Conservation (phyloP, 35 echinoderm and acorn worm species). For the Amphiura filiformis region DNA sequence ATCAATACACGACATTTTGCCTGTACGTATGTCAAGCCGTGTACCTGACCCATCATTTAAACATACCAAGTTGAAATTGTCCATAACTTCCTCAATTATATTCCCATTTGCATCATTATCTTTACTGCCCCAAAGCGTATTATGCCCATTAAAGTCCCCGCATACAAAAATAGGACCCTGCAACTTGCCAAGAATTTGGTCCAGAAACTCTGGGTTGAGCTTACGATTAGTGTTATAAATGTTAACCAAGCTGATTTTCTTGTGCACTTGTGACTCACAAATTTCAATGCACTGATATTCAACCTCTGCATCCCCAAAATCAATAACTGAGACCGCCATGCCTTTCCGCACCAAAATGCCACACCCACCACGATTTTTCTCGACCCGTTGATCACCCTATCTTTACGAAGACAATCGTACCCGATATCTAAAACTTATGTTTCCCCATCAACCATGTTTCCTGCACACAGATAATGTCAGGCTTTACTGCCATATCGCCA, state of each 20-base stretch:
- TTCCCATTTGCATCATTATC: constrained; percentile 16
- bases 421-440: neutral
- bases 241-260: neutral
- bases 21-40: neutral
- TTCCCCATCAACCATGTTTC: neutral
- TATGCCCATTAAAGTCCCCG: constrained; percentile 26
- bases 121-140: constrained; percentile 8
- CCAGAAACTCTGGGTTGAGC: neutral
- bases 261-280: neutral
- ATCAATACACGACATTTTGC: constrained; percentile 1
- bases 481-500: neutral
- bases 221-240: constrained; percentile 7
- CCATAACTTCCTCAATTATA: constrained; percentile 7
- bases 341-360: neutral
- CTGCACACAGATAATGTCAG: constrained; percentile 6
- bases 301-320: neutral
- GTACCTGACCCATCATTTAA: neutral
- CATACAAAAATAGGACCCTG: neutral
- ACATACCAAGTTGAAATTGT: neutral
- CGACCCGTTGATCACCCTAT: neutral
- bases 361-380: neutral
- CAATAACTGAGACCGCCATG: neutral
- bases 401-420: neutral
- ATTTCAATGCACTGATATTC: neutral
- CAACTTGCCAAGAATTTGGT: neutral